Evolutionary conservation across 1,140 invertebrate genomes (phyloP), one percentile per base, ranked within the genome.

Genomic region (Lineus longissimus): DNA sequence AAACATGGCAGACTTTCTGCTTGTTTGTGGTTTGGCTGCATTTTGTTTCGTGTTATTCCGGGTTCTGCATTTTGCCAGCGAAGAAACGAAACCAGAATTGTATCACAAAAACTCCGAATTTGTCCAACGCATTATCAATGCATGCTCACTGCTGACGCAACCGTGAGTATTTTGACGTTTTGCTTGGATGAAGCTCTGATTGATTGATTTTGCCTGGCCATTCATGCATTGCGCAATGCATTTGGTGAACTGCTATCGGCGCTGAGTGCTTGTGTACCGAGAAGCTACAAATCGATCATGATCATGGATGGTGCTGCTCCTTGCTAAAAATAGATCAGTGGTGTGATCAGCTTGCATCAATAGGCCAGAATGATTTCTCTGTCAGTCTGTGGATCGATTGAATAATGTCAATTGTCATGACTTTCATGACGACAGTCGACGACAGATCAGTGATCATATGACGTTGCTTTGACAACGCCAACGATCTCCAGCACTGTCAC

Each of bases 1-100:
- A 6, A 51, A 51, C 47, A 51, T 51, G 47, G 47, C 47, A 6
- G 47, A 45, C 23, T 23, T 41, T 13, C 19, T 31, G 22, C 6
- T 33, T 36, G 36, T 9, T 31, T 19, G 43, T 43, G 58, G n/a
- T 43, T 41, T 59, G 19, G 43, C n/a, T 31, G 55, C 36, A 19
- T n/a, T 45, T 59, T 9, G 19, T 41, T 36, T 59, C n/a, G 27
- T 51, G 22, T 58, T 93, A 59, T 90, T 92, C 76, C 85, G 90
- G 75, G 88, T 93, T 73, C 81, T 93, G 43, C 92, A 93, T 79
- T 88, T 93, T 54, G 89, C 90, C 76, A 91, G 89, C 71, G 86
- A 89, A 72, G 86, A 91, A 0, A 84, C 88, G 62, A 88, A 87
- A 77, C 91, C 91, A 22, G 80, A 85, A 56, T 84, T 93, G 29